Evolutionary conservation across 2,888 invertebrate genomes (phyloP).

Genomic region (Esperia sulphurella): DNA sequence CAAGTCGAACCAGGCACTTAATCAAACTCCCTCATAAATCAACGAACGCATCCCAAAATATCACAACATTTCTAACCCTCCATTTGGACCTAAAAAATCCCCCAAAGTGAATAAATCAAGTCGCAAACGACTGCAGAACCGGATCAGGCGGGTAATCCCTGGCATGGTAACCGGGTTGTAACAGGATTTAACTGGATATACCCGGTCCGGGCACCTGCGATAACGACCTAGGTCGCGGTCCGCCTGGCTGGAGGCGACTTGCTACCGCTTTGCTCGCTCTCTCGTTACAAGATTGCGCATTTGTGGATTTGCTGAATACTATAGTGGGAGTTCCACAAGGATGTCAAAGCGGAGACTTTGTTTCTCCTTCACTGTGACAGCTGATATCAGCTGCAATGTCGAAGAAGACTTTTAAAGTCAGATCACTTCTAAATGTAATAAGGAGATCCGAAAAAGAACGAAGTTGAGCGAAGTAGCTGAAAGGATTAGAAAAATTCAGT

Average conservation of each 20-base stretch:
- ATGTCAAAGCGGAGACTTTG: not conserved
- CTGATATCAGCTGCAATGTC: too few relatives aligned
- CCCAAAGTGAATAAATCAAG: constrained; percentile 67
- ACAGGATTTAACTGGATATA: constrained; percentile 54
- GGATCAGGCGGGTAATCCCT: constrained; percentile 69
- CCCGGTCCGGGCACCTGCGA: constrained; percentile 67
- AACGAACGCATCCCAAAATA: constrained; percentile 10
- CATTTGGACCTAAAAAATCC: constrained; percentile 17
- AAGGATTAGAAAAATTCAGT: too few relatives aligned
- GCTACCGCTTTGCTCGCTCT: constrained; percentile 16
- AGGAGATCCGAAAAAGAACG: too few relatives aligned
- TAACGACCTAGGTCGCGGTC: constrained; percentile 48
- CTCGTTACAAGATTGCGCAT: constrained; percentile 6
- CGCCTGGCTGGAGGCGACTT: constrained; percentile 4
- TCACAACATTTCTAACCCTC: constrained; percentile 18
- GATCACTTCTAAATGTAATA: too few relatives aligned
- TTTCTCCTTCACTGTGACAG: too few relatives aligned
- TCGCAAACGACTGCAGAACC: constrained; percentile 61
- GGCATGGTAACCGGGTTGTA: constrained; percentile 61
- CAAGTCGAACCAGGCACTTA: constrained; percentile 2
- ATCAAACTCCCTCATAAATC: constrained; percentile 12
- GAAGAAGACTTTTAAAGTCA: too few relatives aligned
- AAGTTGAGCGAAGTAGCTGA: too few relatives aligned
- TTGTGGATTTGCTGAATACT: constrained; percentile 1
- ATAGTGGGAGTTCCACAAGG: not conserved